Evolutionary conservation across 2,113 vertebrate genomes (phyloP).

Genomic region (Tauraco erythrolophus): DNA sequence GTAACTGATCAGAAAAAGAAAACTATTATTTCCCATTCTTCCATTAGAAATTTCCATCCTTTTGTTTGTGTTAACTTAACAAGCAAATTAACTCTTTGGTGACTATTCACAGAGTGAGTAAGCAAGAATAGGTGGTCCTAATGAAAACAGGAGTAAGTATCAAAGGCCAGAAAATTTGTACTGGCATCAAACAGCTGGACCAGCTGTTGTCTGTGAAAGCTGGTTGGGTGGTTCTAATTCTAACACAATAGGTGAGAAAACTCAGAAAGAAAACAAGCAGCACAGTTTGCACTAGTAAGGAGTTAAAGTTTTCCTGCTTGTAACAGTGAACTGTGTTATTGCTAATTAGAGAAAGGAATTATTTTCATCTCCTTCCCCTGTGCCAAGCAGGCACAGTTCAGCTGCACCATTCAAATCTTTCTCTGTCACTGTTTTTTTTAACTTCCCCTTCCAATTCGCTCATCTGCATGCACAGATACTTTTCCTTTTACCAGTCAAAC

Average conservation of each 20-base stretch:
- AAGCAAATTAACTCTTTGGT: neutral
- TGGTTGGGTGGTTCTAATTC: neutral
- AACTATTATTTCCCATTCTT: neutral
- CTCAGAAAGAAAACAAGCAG: neutral
- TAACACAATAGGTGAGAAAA: neutral
- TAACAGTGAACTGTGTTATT: neutral
- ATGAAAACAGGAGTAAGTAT: neutral
- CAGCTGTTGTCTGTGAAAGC: neutral
- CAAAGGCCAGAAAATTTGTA: neutral
- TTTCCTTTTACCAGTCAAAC: neutral
- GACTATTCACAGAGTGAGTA: neutral
- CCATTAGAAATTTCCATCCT: neutral
- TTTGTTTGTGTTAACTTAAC: neutral
- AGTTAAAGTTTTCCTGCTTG: neutral
- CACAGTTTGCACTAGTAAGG: neutral
- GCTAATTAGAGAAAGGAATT: slow-evolving; percentile 16
- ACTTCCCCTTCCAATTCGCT: rapidly evolving
- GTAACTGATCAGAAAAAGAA: neutral
- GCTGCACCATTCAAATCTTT: neutral
- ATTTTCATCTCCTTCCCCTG: neutral
- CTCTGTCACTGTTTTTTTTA: neutral
- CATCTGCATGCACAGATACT: neutral
- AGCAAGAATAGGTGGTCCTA: neutral
- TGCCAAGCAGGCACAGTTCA: neutral
- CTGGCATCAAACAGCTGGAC: neutral